A percentile compares a stretch with the other conserved stretches of the same genome.
Evolutionary conservation across 1,140 invertebrate species (phyloP).

Genomic region (Spodoptera frugiperda): DNA sequence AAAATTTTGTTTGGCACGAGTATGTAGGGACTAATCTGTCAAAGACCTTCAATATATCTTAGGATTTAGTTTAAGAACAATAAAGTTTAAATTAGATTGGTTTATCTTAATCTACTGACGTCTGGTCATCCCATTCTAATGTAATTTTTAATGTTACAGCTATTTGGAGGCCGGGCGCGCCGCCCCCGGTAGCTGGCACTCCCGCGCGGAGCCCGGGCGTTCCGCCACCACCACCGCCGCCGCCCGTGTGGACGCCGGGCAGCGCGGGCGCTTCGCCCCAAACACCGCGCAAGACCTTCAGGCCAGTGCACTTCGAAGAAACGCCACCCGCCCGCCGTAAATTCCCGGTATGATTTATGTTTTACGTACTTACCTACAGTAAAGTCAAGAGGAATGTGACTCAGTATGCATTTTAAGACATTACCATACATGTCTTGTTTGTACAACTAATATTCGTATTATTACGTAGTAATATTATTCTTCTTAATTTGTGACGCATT

Average conservation of each 20-base stretch:
- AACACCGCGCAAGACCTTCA: conserved; percentile 88
- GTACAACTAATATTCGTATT: too few species aligned
- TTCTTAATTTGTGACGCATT: too few species aligned
- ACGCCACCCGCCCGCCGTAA: conserved; percentile 86
- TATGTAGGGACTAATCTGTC: too few species aligned
- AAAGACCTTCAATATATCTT: too few species aligned
- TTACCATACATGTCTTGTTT: too few species aligned
- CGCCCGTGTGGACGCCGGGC: conserved; percentile 91
- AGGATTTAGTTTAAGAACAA: too few species aligned
- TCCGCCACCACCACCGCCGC: conserved; percentile 86
- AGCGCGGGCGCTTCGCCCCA: conserved; percentile 89
- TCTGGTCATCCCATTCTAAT: background rate
- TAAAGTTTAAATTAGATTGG: too few species aligned
- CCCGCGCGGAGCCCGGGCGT: conserved; percentile 68
- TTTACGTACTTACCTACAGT: background rate
- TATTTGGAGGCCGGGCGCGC: conserved; percentile 75
- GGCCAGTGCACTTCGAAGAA: conserved; percentile 91
- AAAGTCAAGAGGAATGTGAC: background rate
- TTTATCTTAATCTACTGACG: background rate
- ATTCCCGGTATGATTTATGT: conserved; percentile 75
- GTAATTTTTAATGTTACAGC: conserved; percentile 57
- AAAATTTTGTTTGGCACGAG: too few species aligned
- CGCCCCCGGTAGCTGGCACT: conserved; percentile 61
- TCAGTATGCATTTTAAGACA: too few species aligned
- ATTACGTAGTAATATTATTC: too few species aligned